Conservation (phyloP, 2,113 vertebrate genomes). For the Limanda limanda region DNA sequence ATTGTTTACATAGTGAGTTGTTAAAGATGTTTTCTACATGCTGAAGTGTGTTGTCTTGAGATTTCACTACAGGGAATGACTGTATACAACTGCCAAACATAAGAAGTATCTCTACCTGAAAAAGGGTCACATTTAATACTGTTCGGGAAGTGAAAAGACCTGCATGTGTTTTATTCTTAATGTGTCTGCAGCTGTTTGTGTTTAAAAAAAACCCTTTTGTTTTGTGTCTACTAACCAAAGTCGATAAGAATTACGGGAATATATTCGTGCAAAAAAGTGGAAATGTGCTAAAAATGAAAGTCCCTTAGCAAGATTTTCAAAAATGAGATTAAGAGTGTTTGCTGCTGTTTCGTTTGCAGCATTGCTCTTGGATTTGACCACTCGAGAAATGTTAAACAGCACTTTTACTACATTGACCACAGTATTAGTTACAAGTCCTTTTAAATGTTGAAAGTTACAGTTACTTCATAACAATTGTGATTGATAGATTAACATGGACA, state of each 20-base stretch:
- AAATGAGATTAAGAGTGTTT: conserved; percentile 4
- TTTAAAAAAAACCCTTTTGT: neutral
- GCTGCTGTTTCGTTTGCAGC: neutral
- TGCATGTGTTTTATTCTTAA: too few relatives aligned
- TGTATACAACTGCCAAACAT: conserved; percentile 27
- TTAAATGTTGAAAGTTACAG: conserved; percentile 2
- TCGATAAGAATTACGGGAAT: neutral
- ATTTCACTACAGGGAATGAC: conserved; percentile 55
- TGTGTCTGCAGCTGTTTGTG: neutral
- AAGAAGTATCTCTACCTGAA: conserved; percentile 26
- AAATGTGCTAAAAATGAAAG: neutral
- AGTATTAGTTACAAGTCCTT: conserved; percentile 20
- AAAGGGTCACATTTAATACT: conserved; percentile 24
- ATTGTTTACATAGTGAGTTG: conserved; percentile 70
- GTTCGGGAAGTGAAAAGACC: neutral
- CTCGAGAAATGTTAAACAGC: conserved; percentile 16
- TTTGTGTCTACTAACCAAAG: conserved; percentile 19
- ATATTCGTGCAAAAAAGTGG: neutral
- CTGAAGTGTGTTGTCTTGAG: conserved; percentile 37
- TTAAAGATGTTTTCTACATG: conserved; percentile 55
- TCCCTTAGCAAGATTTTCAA: neutral
- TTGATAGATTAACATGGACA: neutral
- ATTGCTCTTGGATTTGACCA: conserved; percentile 18
- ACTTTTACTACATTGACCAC: conserved; percentile 38
- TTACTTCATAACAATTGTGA: neutral